Conservation (phyloP, 1,140 invertebrate genomes). For the Tribolium castaneum region DNA sequence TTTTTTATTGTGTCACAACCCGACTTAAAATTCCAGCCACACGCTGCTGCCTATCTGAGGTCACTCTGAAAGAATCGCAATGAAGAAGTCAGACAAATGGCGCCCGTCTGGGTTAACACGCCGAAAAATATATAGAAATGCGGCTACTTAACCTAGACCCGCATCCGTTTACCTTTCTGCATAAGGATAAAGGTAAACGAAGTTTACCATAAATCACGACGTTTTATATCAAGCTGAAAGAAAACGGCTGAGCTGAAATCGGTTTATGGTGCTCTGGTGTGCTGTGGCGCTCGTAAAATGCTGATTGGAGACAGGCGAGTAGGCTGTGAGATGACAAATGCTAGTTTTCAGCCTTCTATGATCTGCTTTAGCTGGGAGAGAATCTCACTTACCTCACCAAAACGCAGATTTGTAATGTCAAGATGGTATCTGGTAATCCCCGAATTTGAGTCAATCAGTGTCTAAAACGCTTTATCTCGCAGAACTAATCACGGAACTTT, state of each 20-base stretch:
- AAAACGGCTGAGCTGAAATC: conserved; percentile 50
- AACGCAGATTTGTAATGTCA: conserved; percentile 24
- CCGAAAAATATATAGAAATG: not conserved
- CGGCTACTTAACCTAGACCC: not conserved
- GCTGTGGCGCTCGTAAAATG: conserved; percentile 58
- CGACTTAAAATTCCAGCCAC: conserved; percentile 22
- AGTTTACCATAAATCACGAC: conserved; percentile 42
- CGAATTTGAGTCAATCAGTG: conserved; percentile 22
- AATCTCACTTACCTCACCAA: not conserved
- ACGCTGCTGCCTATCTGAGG: conserved; percentile 18
- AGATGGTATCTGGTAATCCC: conserved; percentile 13
- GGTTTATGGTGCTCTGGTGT: conserved; percentile 56
- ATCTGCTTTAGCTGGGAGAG: not conserved
- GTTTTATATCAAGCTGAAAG: conserved; percentile 44
- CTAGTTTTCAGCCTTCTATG: conserved; percentile 2
- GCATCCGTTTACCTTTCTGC: conserved; percentile 11
- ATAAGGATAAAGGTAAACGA: conserved; percentile 12
- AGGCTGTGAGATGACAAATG: conserved; percentile 54
- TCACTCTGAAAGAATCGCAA: conserved; percentile 22
- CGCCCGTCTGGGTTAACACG: not conserved
- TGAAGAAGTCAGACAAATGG: conserved; percentile 28
- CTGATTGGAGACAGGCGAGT: conserved; percentile 56
- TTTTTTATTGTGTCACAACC: conserved; percentile 33
- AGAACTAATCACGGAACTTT: not conserved
- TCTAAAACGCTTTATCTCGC: not conserved